Evolutionary conservation across 2,113 vertebrate genomes (phyloP).

Genomic region (Gopherus flavomarginatus): DNA sequence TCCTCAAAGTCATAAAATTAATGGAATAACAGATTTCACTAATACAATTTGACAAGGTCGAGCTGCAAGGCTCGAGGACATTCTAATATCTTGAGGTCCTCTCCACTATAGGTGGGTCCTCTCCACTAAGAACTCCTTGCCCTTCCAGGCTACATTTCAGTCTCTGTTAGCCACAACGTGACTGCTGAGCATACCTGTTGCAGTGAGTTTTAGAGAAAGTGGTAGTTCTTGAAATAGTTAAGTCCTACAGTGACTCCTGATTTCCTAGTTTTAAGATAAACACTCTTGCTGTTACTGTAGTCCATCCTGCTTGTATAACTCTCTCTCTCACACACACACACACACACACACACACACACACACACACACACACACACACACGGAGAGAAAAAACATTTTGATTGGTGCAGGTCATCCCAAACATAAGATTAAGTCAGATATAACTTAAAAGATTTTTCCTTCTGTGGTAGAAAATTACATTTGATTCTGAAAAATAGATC

Average conservation of each 20-base stretch:
- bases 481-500: neutral
- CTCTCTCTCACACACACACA: no score
- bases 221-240: neutral
- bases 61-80: neutral
- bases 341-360: no score
- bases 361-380: no score
- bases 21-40: neutral
- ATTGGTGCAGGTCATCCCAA: neutral
- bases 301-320: no score
- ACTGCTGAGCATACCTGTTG: neutral
- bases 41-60: neutral
- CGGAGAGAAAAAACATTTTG: neutral
- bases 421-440: neutral
- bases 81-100: neutral
- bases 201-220: neutral
- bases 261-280: neutral
- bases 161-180: neutral
- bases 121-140: neutral
- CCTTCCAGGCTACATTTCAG: neutral
- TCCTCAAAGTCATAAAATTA: neutral
- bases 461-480: neutral
- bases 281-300: neutral
- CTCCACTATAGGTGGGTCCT: neutral
- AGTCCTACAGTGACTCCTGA: neutral
- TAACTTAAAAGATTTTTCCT: no score